Percentiles rank a stretch among this genome's conserved stretches.
Evolutionary conservation across 2,797 vertebrate genomes (phyloP).

Genomic region (Sebastes flavidus): DNA sequence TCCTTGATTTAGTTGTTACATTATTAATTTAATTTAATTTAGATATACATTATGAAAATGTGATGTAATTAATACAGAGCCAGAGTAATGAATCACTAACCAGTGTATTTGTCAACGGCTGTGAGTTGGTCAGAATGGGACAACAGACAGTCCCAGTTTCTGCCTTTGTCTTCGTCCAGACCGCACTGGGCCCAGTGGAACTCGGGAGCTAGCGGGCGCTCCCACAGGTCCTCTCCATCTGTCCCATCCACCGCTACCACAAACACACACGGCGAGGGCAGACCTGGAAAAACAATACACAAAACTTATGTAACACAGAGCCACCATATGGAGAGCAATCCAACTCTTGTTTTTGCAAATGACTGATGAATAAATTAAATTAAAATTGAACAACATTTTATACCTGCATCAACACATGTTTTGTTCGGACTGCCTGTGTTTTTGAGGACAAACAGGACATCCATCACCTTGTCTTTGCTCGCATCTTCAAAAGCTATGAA

Average conservation of each 20-base stretch:
- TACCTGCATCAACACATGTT: conserved; percentile 86
- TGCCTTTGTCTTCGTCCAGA: conserved; percentile 24
- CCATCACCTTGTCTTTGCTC: conserved; percentile 88
- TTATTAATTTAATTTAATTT: too few relatives aligned
- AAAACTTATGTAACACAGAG: neutral
- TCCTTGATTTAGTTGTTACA: neutral
- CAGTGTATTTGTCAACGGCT: conserved; percentile 77
- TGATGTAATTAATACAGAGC: neutral
- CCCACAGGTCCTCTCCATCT: conserved; percentile 86
- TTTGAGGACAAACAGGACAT: conserved; percentile 88
- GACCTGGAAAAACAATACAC: conserved; percentile 71
- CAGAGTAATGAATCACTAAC: conserved; percentile 64
- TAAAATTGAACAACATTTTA: neutral
- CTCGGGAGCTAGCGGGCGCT: conserved; percentile 78
- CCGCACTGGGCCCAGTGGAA: conserved; percentile 86
- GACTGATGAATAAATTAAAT: neutral
- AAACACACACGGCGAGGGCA: conserved; percentile 86
- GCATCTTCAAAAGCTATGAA: conserved; percentile 85
- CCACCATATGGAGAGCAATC: neutral
- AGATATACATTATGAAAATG: neutral
- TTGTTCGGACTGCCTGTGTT: conserved; percentile 71
- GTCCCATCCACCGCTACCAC: conserved; percentile 87
- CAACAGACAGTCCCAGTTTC: conserved; percentile 83
- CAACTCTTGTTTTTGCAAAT: neutral
- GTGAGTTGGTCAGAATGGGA: conserved; percentile 75